phyloP scores from a whole-genome alignment of 2,888 invertebrate species.

The Eurytoma californica region DNA sequence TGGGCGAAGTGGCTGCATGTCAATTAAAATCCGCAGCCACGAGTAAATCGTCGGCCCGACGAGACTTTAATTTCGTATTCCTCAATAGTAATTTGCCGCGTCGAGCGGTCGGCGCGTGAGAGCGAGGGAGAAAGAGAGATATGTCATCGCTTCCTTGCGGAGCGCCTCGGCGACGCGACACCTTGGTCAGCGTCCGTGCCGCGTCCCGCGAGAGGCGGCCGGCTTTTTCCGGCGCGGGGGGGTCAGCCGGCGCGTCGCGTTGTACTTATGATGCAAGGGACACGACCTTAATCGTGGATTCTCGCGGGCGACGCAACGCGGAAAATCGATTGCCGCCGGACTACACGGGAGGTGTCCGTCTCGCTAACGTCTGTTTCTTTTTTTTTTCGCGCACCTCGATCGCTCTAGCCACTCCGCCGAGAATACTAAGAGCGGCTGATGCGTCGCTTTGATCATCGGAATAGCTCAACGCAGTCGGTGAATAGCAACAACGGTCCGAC shows the following conservation, averaged over 20 bases:
- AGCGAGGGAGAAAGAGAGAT: constrained; percentile 55
- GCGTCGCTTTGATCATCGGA: constrained; percentile 34
- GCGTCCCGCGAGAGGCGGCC: neutral
- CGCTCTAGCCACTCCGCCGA: no score
- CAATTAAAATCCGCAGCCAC: constrained; percentile 22
- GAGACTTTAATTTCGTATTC: constrained; percentile 46
- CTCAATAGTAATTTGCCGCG: constrained; percentile 31
- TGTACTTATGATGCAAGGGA: constrained; percentile 43
- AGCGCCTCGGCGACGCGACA: no score
- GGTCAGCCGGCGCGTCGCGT: constrained; percentile 32
- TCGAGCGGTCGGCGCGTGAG: constrained; percentile 57
- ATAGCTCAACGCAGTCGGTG: neutral
- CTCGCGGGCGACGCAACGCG: constrained; percentile 19
- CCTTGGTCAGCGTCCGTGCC: no score
- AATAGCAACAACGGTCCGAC: neutral
- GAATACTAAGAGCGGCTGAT: constrained; percentile 9
- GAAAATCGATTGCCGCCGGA: constrained; percentile 39
- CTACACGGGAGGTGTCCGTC: no score
- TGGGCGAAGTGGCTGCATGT: constrained; percentile 19
- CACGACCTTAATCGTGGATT: constrained; percentile 42
- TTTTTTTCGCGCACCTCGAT: no score
- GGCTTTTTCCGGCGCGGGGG: neutral
- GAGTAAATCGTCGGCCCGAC: constrained; percentile 54
- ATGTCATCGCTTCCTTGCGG: no score
- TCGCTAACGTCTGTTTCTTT: no score